phyloP scores from a whole-genome alignment of 1,140 invertebrate genomes.

The Microplitis demolitor region DNA sequence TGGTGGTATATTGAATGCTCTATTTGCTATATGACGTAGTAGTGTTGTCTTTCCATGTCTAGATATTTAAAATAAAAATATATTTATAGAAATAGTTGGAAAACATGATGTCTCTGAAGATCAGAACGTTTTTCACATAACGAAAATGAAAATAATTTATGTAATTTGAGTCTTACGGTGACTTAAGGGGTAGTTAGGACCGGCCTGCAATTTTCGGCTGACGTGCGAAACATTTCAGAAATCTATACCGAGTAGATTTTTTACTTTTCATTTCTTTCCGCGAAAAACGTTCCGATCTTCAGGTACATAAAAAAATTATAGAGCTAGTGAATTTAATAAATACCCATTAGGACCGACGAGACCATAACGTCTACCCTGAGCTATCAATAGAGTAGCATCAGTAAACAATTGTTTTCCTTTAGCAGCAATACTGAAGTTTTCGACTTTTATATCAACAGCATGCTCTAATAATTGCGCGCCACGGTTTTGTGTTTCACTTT shows the following conservation, averaged over 20 bases:
- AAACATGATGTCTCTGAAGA: slow-evolving; percentile 13
- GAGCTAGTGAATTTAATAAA: slow-evolving; percentile 33
- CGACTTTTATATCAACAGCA: slow-evolving; percentile 97
- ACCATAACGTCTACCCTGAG: slow-evolving; percentile 93
- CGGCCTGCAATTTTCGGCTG: no score
- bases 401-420: slow-evolving; percentile 97
- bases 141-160: no score
- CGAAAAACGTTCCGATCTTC: no score
- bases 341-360: slow-evolving; percentile 97
- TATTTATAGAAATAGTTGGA: background rate
- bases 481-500: slow-evolving; percentile 58
- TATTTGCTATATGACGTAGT: slow-evolving; percentile 87
- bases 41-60: slow-evolving; percentile 99
- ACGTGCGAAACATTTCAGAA: no score
- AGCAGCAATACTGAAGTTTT: slow-evolving; percentile 97
- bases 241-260: no score
- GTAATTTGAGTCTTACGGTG: no score
- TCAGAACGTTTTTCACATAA: no score
- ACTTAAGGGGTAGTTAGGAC: no score
- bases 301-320: no score
- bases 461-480: slow-evolving; percentile 85
- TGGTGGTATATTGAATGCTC: slow-evolving; percentile 90
- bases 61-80: slow-evolving; percentile 29
- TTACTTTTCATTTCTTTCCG: no score
- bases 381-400: slow-evolving; percentile 94